A percentile compares a stretch with the other conserved stretches of the same genome.
phyloP scores from a whole-genome alignment of 1,140 invertebrate genomes.

The Nasonia vitripennis region DNA sequence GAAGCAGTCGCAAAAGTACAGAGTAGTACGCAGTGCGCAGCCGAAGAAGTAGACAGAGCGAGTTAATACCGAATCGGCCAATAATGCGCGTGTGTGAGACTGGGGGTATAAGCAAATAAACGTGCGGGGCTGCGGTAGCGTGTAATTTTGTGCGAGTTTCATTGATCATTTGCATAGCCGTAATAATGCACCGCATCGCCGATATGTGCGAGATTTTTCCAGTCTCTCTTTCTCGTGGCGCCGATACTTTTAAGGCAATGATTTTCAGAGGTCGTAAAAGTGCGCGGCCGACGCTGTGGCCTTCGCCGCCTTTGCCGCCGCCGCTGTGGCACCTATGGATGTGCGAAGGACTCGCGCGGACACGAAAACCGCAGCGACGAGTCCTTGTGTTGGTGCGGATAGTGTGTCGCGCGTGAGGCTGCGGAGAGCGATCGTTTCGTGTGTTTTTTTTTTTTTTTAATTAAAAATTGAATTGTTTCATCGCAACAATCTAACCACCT shows the following conservation, averaged over 20 bases:
- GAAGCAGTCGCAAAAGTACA: neutral
- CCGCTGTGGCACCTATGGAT: neutral
- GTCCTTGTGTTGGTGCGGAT: neutral
- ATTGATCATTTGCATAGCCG: constrained; percentile 3
- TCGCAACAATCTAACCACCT: neutral
- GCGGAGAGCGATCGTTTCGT: neutral
- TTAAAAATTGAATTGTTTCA: too few species aligned
- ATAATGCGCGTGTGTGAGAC: neutral
- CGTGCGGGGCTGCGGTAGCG: neutral
- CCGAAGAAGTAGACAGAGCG: neutral
- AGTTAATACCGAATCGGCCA: neutral
- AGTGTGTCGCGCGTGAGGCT: neutral
- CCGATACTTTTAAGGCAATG: constrained; percentile 49
- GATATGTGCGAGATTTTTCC: constrained; percentile 12
- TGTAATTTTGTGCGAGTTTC: constrained; percentile 21
- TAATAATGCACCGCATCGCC: neutral
- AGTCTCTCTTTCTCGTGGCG: constrained; percentile 15
- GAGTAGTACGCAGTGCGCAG: too few species aligned
- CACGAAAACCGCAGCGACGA: neutral
- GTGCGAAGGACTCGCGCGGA: neutral
- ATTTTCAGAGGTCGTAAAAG: constrained; percentile 32
- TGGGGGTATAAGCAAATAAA: neutral
- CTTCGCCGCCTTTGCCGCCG: neutral
- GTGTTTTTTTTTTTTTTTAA: too few species aligned
- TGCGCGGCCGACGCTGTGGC: neutral